phyloP scores from a whole-genome alignment of 2,797 vertebrate genomes.

The Gastrophryne carolinensis region DNA sequence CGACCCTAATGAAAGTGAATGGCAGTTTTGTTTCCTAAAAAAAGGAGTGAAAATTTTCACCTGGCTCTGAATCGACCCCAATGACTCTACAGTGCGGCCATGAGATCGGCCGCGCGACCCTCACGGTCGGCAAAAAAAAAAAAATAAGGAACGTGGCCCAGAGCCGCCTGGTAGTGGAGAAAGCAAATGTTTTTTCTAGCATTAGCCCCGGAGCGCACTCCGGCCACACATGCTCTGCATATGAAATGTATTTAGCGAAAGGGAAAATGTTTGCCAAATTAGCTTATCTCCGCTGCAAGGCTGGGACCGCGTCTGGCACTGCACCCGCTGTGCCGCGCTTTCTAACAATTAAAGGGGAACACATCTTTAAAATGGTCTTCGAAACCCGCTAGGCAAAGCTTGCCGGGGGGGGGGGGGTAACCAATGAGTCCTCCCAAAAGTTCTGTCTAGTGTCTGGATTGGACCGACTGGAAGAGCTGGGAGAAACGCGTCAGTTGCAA shows the following conservation, averaged over 20 bases:
- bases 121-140: conserved; percentile 24
- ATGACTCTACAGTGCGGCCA: too few species aligned
- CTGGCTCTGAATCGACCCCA: too few species aligned
- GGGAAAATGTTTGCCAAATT: conserved; percentile 44
- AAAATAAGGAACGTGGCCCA: conserved; percentile 15
- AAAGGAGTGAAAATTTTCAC: too few species aligned
- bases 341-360: conserved; percentile 10
- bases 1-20: too few species aligned
- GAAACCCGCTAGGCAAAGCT: too few species aligned
- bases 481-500: too few species aligned
- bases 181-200: conserved; percentile 47
- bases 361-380: too few species aligned
- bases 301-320: not conserved
- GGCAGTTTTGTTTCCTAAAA: too few species aligned
- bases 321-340: conserved; percentile 10
- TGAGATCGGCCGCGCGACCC: conserved; percentile 36
- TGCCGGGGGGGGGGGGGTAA: too few species aligned
- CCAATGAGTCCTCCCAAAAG: too few species aligned
- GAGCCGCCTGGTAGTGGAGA: conserved; percentile 21
- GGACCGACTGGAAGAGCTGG: too few species aligned
- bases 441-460: too few species aligned
- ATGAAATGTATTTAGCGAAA: conserved; percentile 48
- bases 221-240: conserved; percentile 44
- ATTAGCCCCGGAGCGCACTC: conserved; percentile 39
- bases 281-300: conserved; percentile 8